Conservation (phyloP, 2,113 vertebrate genomes). For the Microtus ochrogaster region DNA sequence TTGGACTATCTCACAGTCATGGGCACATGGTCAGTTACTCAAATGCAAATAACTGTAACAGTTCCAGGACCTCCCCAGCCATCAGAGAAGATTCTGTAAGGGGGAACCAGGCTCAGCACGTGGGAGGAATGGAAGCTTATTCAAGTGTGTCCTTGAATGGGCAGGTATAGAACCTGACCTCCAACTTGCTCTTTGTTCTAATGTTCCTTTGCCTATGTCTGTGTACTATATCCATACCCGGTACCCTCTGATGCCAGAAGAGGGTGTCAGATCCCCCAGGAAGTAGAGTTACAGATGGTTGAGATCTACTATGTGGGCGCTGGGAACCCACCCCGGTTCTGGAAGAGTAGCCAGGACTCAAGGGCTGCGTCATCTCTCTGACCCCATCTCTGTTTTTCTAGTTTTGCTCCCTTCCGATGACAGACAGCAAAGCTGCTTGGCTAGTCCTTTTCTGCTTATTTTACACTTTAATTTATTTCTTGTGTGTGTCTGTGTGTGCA, state of each 20-base stretch:
- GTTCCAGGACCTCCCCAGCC: background rate
- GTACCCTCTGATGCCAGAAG: background rate
- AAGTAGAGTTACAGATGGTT: background rate
- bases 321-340: background rate
- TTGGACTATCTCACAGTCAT: too few species aligned
- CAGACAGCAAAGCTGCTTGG: background rate
- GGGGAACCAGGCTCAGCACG: rapidly evolving
- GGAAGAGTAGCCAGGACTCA: background rate
- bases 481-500: background rate
- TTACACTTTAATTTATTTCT: background rate
- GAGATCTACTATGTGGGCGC: background rate
- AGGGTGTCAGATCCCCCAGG: background rate
- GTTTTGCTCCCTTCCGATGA: background rate
- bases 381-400: background rate
- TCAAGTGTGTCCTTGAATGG: rapidly evolving
- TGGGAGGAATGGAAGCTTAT: background rate
- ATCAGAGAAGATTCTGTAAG: background rate
- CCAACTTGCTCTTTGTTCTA: background rate
- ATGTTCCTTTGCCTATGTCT: background rate
- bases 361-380: background rate
- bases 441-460: background rate
- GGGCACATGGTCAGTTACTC: background rate
- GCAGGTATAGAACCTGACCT: background rate
- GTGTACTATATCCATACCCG: background rate
- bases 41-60: background rate